Evolutionary conservation across 2,113 vertebrate genomes (phyloP).

Genomic region (Chroicocephalus ridibundus): DNA sequence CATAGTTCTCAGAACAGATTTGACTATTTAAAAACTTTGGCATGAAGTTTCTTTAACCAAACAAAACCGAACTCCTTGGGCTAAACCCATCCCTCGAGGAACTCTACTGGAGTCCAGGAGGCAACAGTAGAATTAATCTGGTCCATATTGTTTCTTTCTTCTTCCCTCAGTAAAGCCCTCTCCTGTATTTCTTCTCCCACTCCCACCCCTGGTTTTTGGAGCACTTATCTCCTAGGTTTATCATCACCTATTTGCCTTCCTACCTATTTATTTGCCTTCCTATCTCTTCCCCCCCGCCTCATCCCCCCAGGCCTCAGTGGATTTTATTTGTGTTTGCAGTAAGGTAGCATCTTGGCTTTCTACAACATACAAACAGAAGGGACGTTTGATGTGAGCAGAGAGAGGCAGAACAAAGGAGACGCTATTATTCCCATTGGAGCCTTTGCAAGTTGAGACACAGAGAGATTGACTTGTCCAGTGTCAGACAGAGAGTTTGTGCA

Average conservation of each 20-base stretch:
- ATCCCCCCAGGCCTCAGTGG: background rate
- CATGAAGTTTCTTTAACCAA: constrained; percentile 45
- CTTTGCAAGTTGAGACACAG: constrained; percentile 17
- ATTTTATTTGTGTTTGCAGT: background rate
- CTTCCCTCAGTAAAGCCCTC: background rate
- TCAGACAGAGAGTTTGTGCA: constrained; percentile 42
- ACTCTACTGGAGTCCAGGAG: background rate
- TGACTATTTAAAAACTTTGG: constrained; percentile 52
- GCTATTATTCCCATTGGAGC: background rate
- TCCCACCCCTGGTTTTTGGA: background rate
- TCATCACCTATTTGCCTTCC: background rate
- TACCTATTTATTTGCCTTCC: background rate
- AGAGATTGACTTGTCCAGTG: constrained; percentile 42
- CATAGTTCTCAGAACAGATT: constrained; percentile 44
- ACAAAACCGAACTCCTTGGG: constrained; percentile 40
- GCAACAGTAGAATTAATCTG: background rate
- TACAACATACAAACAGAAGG: background rate
- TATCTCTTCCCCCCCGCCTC: background rate
- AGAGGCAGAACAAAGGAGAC: constrained; percentile 24
- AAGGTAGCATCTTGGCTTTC: background rate
- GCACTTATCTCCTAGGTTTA: background rate
- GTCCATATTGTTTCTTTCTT: background rate
- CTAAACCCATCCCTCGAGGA: constrained; percentile 18
- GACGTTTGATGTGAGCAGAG: background rate
- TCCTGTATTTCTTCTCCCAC: background rate